These are phyloP conservation scores for Micrastur ruficollis DNA, from an alignment of 2,797 vertebrate species.

Conservation along the genomic window DNA sequence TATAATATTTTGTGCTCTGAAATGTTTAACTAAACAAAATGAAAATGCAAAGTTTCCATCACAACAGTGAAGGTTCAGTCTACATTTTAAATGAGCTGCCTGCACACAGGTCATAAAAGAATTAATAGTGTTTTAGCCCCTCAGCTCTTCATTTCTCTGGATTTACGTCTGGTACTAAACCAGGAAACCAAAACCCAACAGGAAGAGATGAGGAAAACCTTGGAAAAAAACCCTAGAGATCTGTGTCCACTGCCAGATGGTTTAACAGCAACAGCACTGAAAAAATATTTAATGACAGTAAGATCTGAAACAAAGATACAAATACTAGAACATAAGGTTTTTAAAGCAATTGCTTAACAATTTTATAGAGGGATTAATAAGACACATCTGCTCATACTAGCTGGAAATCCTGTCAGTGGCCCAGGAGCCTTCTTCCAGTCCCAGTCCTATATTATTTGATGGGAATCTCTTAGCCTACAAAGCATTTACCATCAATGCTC, in stretches of 20 bases:
- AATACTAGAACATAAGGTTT: constrained; percentile 13
- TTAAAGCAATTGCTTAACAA: not conserved
- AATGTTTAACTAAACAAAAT: not conserved
- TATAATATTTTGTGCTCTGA: not conserved
- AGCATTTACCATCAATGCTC: not conserved
- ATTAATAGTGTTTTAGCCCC: not conserved
- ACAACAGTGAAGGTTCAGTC: not conserved
- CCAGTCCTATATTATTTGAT: not conserved
- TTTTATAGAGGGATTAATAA: constrained; percentile 20
- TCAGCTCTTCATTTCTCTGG: constrained; percentile 11
- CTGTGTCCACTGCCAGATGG: not conserved
- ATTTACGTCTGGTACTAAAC: constrained; percentile 1
- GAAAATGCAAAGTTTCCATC: not conserved
- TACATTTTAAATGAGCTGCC: not conserved
- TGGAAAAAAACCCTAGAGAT: not conserved
- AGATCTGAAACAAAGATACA: not conserved
- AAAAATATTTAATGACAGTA: constrained; percentile 6
- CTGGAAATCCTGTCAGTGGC: not conserved
- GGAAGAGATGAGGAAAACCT: not conserved
- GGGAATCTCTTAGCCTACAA: not conserved
- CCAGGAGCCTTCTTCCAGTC: not conserved
- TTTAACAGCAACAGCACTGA: not conserved
- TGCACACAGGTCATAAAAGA: not conserved
- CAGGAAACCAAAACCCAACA: not conserved
- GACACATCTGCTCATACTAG: not conserved